These are phyloP conservation scores for Psammodynastes pulverulentus DNA, from an alignment of 2,113 vertebrate genomes.

Conservation along the genomic window DNA sequence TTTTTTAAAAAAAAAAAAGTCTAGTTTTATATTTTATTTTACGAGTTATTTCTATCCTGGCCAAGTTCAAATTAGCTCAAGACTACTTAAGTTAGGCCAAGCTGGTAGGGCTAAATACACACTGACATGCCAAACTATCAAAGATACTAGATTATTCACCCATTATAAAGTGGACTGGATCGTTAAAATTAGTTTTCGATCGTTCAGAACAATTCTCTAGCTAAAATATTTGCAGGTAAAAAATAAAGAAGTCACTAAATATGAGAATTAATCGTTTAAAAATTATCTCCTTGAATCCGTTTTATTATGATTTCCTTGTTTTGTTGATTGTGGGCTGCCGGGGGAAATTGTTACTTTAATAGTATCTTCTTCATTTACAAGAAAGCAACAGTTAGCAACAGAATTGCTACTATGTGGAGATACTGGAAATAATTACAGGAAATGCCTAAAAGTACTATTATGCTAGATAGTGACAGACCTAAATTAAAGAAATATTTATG, in stretches of 20 bases:
- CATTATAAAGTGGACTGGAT: background rate
- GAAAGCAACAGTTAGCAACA: background rate
- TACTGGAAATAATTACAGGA: background rate
- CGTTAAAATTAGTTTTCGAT: constrained; percentile 35
- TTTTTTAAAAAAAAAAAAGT: background rate
- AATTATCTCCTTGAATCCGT: background rate
- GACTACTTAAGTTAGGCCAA: background rate
- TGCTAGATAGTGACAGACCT: background rate
- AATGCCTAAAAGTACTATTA: background rate
- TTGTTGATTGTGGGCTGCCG: background rate
- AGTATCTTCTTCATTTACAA: background rate
- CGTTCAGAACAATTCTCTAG: constrained; percentile 19
- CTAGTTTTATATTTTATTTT: constrained; percentile 31
- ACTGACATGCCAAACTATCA: background rate
- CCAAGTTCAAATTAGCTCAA: constrained; percentile 51
- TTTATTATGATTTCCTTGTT: background rate
- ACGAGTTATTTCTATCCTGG: constrained; percentile 32
- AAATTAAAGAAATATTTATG: background rate
- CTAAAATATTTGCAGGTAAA: constrained; percentile 3
- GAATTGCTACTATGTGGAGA: background rate
- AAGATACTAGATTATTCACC: background rate
- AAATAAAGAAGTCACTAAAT: background rate
- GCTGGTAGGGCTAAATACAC: background rate
- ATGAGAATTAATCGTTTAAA: constrained; percentile 36
- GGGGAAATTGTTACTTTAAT: background rate